These are phyloP conservation scores for Clivina fossor DNA, from an alignment of 2,888 invertebrate species.

Conservation along the genomic window DNA sequence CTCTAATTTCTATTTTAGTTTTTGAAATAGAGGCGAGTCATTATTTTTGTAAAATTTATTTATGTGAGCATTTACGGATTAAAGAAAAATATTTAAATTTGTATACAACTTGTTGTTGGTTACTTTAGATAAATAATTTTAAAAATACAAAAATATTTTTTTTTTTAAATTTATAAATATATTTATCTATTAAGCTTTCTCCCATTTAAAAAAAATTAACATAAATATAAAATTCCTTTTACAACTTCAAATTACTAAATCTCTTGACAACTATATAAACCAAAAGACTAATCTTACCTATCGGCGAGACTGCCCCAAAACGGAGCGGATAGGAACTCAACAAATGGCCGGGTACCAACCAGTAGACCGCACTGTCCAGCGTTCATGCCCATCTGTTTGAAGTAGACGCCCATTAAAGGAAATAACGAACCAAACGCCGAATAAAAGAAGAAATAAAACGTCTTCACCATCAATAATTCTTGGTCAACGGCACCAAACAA, in stretches of 20 bases:
- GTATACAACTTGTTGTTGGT: too few relatives aligned
- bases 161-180: too few relatives aligned
- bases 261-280: neutral
- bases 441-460: conserved; percentile 99
- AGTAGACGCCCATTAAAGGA: conserved; percentile 98
- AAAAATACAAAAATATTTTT: too few relatives aligned
- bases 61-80: too few relatives aligned
- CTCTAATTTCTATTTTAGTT: too few relatives aligned
- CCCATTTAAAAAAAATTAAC: neutral
- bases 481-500: conserved; percentile 83
- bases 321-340: conserved; percentile 95
- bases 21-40: too few relatives aligned
- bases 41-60: too few relatives aligned
- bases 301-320: conserved; percentile 98
- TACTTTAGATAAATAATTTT: too few relatives aligned
- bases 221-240: neutral
- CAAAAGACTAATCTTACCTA: conserved; percentile 54
- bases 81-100: too few relatives aligned
- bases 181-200: neutral
- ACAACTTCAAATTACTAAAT: neutral
- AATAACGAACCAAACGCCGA: conserved; percentile 98
- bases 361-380: conserved; percentile 91
- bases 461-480: conserved; percentile 91
- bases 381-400: conserved; percentile 99
- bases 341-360: conserved; percentile 95